A percentile compares a stretch with the other conserved stretches of the same genome.
Evolutionary conservation across 2,888 invertebrate genomes (phyloP).

Genomic region (Phaedon cochleariae): DNA sequence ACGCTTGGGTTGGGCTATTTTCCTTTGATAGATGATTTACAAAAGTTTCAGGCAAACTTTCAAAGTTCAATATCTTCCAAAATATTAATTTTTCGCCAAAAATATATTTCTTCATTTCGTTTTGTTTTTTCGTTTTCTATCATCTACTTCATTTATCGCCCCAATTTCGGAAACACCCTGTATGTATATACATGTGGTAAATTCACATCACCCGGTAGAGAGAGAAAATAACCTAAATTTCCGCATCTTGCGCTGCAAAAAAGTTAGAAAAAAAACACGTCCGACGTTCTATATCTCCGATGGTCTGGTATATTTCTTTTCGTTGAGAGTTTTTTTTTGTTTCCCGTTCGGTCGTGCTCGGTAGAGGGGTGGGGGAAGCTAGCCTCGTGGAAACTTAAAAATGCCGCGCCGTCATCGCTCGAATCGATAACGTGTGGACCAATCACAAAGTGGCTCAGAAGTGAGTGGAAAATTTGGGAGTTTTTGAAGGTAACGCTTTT

Average conservation of each 20-base stretch:
- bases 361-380: conserved; percentile 49
- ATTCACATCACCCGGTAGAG: neutral
- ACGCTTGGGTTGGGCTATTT: too few relatives aligned
- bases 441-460: conserved; percentile 64
- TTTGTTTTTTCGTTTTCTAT: too few relatives aligned
- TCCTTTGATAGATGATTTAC: too few relatives aligned
- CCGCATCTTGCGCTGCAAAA: neutral
- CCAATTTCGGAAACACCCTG: too few relatives aligned
- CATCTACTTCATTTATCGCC: too few relatives aligned
- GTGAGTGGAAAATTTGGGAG: neutral
- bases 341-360: conserved; percentile 45
- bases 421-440: conserved; percentile 75
- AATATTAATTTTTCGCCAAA: too few relatives aligned
- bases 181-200: too few relatives aligned
- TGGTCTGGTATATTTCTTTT: neutral
- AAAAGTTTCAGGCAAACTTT: too few relatives aligned
- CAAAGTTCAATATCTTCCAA: too few relatives aligned
- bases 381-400: conserved; percentile 72
- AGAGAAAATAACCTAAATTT: neutral
- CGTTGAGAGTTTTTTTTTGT: neutral
- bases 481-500: conserved; percentile 12
- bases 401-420: conserved; percentile 83
- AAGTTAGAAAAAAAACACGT: neutral
- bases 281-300: neutral
- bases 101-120: too few relatives aligned